phyloP scores from a whole-genome alignment of 2,888 invertebrate species.

The Eledona agricola region DNA sequence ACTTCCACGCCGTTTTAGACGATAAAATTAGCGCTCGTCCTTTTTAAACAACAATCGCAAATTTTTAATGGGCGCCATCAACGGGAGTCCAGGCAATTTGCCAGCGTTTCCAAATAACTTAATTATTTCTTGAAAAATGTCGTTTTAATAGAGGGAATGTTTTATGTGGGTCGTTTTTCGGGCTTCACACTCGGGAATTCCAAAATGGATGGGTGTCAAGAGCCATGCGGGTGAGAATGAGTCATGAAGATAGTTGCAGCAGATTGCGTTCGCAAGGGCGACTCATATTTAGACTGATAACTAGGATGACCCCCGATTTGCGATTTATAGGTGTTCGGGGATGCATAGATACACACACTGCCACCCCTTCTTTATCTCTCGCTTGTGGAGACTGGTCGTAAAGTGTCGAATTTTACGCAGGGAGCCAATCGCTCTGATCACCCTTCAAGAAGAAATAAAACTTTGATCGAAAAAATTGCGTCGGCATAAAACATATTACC shows the following conservation, averaged over 20 bases:
- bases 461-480: no score
- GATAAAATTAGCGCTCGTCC: no score
- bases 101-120: slow-evolving; percentile 18
- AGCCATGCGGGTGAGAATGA: slow-evolving; percentile 46
- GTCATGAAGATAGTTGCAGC: slow-evolving; percentile 46
- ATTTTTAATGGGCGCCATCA: slow-evolving; percentile 18
- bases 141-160: no score
- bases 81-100: slow-evolving; percentile 8
- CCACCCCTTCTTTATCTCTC: slow-evolving; percentile 54
- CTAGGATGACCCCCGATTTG: slow-evolving; percentile 56
- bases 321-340: slow-evolving; percentile 57
- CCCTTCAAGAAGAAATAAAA: slow-evolving; percentile 1
- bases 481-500: no score
- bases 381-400: slow-evolving; percentile 45
- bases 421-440: slow-evolving; percentile 29
- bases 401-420: slow-evolving; percentile 42
- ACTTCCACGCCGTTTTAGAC: no score
- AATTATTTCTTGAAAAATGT: slow-evolving; percentile 17
- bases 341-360: slow-evolving; percentile 47
- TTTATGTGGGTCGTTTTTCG: no score
- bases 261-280: slow-evolving; percentile 48
- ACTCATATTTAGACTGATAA: slow-evolving; percentile 57
- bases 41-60: slow-evolving; percentile 10
- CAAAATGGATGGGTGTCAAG: slow-evolving; percentile 46
- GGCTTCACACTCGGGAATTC: slow-evolving; percentile 10